Conservation (phyloP, 1,140 invertebrate species). For the Danaus plexippus region DNA sequence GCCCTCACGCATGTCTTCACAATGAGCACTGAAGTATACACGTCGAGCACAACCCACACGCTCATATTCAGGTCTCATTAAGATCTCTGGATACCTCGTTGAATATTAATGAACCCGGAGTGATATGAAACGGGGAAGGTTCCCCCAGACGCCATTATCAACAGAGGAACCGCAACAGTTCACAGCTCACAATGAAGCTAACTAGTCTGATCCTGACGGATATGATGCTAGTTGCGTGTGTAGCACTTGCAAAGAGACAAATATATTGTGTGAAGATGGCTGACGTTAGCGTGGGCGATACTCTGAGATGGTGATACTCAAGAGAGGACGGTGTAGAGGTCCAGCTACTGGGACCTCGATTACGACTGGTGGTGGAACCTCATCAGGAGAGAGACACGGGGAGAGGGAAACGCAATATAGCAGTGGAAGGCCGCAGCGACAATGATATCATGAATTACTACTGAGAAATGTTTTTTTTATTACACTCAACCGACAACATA, state of each 20-base stretch:
- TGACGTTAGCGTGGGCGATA: slow-evolving; percentile 7
- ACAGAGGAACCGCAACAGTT: not conserved
- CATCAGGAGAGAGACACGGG: not conserved
- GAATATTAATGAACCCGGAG: slow-evolving; percentile 21
- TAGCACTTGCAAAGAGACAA: not conserved
- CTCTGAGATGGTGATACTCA: not conserved
- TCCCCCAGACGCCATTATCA: not conserved
- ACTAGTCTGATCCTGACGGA: too few relatives aligned
- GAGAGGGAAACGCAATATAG: slow-evolving; percentile 5
- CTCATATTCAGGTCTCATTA: slow-evolving; percentile 18
- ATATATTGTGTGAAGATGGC: slow-evolving; percentile 7
- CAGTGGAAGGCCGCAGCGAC: slow-evolving; percentile 12
- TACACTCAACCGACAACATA: too few relatives aligned
- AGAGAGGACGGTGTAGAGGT: too few relatives aligned
- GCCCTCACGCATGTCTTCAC: not conserved
- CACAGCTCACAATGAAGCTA: too few relatives aligned
- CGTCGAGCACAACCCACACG: not conserved
- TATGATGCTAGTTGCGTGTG: too few relatives aligned
- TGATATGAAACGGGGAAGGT: slow-evolving; percentile 6
- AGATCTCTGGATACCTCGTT: slow-evolving; percentile 9
- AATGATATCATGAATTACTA: slow-evolving; percentile 15
- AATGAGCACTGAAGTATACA: slow-evolving; percentile 3
- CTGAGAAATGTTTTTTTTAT: not conserved
- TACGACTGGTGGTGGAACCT: too few relatives aligned
- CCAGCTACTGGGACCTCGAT: too few relatives aligned